Evolutionary conservation across 2,113 vertebrate species (phyloP).

Genomic region (Orthonyx spaldingii): DNA sequence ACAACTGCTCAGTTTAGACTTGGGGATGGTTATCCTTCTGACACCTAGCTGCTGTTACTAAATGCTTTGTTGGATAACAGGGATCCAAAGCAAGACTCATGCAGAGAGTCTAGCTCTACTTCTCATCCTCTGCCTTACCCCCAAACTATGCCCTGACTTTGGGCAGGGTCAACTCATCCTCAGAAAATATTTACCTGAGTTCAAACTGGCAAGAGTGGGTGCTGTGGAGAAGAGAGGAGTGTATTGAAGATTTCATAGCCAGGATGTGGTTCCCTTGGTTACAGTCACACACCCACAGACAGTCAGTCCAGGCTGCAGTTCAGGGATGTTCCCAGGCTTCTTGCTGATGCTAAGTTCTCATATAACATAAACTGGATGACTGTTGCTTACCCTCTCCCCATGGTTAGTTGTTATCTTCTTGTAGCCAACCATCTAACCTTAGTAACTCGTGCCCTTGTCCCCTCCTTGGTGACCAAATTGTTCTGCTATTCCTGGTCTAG

Average conservation of each 20-base stretch:
- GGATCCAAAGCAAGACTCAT: not conserved
- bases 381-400: not conserved
- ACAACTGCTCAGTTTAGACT: not conserved
- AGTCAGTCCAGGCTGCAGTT: not conserved
- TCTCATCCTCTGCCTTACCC: not conserved
- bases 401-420: not conserved
- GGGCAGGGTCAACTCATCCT: not conserved
- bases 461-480: not conserved
- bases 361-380: not conserved
- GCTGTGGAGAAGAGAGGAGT: not conserved
- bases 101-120: not conserved
- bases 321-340: not conserved
- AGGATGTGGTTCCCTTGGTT: not conserved
- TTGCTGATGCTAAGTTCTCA: not conserved
- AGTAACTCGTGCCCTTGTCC: not conserved
- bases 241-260: not conserved
- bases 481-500: not conserved
- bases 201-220: not conserved
- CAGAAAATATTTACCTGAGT: not conserved
- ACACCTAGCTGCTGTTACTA: not conserved
- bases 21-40: not conserved
- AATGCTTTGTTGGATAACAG: not conserved
- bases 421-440: not conserved
- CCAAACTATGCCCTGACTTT: not conserved
- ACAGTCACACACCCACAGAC: not conserved